These are phyloP conservation scores for Cinclus mexicanus DNA, from an alignment of 2,113 vertebrate species.

Conservation along the genomic window DNA sequence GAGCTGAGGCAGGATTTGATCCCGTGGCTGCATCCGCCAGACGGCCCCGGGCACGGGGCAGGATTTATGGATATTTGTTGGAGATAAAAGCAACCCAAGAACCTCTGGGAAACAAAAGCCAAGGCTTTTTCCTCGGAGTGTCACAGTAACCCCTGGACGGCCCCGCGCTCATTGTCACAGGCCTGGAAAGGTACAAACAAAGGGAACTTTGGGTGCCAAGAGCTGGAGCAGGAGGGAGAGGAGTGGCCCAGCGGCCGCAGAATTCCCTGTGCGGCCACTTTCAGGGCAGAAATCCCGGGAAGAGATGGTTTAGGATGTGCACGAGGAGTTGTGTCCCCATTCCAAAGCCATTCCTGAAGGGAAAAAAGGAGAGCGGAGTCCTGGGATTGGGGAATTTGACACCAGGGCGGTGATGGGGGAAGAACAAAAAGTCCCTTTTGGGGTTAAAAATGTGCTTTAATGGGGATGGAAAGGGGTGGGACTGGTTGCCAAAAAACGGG, in stretches of 20 bases:
- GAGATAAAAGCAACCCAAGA: neutral
- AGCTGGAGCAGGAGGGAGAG: neutral
- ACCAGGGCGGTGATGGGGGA: fast-evolving
- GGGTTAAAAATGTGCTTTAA: neutral
- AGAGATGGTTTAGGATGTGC: neutral
- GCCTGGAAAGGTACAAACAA: constrained; percentile 52
- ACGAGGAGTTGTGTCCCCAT: fast-evolving
- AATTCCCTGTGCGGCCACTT: neutral
- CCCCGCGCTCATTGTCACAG: neutral
- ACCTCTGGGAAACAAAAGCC: constrained; percentile 16
- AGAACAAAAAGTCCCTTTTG: neutral
- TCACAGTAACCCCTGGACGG: constrained; percentile 64
- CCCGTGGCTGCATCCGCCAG: neutral
- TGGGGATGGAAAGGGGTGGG: neutral
- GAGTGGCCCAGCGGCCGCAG: neutral
- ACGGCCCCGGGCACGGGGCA: neutral
- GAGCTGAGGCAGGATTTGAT: neutral
- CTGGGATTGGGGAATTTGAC: fast-evolving
- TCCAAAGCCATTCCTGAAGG: neutral
- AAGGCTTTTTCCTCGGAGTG: neutral
- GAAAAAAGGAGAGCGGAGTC: neutral
- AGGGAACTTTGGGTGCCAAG: neutral
- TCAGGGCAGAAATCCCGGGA: neutral
- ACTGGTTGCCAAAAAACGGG: neutral
- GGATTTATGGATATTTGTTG: constrained; percentile 55